These are phyloP conservation scores for Acomys russatus DNA, from an alignment of 2,797 vertebrate genomes.

Conservation along the genomic window DNA sequence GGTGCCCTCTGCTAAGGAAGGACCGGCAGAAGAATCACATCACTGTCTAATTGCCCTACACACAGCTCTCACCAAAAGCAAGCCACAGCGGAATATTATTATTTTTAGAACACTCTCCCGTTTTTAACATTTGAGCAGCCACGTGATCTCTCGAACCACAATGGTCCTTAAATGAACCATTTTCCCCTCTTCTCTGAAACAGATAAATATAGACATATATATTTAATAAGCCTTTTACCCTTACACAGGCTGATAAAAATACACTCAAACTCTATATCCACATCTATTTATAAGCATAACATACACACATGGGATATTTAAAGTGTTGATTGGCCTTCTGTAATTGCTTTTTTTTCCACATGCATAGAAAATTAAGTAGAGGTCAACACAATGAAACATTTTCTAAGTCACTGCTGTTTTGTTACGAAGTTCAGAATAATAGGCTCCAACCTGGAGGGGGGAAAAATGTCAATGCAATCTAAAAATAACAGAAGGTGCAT, in stretches of 20 bases:
- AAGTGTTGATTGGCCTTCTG: slow-evolving; percentile 68
- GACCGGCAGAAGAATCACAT: background rate
- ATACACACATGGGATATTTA: slow-evolving; percentile 79
- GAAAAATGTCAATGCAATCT: slow-evolving; percentile 70
- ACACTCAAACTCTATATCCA: slow-evolving; percentile 75
- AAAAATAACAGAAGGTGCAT: slow-evolving; percentile 83
- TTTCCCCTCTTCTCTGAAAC: slow-evolving; percentile 78
- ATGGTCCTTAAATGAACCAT: slow-evolving; percentile 79
- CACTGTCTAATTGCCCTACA: slow-evolving; percentile 58
- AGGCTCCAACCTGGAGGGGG: slow-evolving; percentile 35
- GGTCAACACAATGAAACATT: slow-evolving; percentile 70
- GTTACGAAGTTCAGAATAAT: slow-evolving; percentile 77
- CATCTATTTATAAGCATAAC: slow-evolving; percentile 72
- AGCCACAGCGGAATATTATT: slow-evolving; percentile 31
- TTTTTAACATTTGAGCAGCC: slow-evolving; percentile 68
- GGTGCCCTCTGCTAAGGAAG: slow-evolving; percentile 56
- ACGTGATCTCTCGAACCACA: slow-evolving; percentile 67
- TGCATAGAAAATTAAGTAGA: slow-evolving; percentile 78
- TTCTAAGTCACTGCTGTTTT: slow-evolving; percentile 81
- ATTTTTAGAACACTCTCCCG: slow-evolving; percentile 60
- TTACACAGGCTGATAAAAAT: slow-evolving; percentile 78
- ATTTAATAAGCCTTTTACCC: slow-evolving; percentile 78
- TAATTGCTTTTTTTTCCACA: slow-evolving; percentile 74
- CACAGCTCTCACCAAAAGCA: slow-evolving; percentile 65
- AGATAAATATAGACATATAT: slow-evolving; percentile 79